Conservation (phyloP, 2,113 vertebrate species). For the Solenodon paradoxus region DNA sequence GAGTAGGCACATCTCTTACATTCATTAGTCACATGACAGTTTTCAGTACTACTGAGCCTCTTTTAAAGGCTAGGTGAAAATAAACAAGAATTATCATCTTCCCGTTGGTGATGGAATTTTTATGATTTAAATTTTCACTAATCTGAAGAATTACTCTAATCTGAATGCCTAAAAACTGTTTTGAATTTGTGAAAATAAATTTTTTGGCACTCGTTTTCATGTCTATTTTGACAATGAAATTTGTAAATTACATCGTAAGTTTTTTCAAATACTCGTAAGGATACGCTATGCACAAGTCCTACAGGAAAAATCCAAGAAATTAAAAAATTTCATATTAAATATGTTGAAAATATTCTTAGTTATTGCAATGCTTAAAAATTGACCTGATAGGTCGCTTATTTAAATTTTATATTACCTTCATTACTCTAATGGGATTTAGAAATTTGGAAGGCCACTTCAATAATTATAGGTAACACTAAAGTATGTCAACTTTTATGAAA, state of each 20-base stretch:
- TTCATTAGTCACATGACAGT: background rate
- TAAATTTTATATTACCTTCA: slow-evolving; percentile 21
- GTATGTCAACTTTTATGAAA: background rate
- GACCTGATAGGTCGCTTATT: background rate
- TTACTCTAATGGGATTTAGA: background rate
- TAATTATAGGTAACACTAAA: background rate
- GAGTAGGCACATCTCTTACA: background rate
- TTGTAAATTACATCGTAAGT: background rate
- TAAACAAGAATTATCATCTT: background rate
- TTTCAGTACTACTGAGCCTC: background rate
- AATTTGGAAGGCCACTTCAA: background rate
- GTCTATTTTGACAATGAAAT: background rate
- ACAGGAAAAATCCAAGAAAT: background rate
- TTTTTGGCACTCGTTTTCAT: background rate
- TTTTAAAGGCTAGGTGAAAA: background rate
- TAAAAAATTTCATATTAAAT: background rate
- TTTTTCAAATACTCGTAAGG: slow-evolving; percentile 1
- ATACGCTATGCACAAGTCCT: background rate
- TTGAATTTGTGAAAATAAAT: background rate
- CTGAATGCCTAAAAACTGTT: background rate
- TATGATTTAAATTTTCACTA: background rate
- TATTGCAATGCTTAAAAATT: slow-evolving; percentile 9
- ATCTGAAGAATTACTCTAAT: background rate
- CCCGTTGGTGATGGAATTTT: background rate
- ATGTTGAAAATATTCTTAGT: slow-evolving; percentile 1